Base-by-base conservation (phyloP, 2,888 invertebrate genomes). In the Brachylomia viminalis region DNA sequence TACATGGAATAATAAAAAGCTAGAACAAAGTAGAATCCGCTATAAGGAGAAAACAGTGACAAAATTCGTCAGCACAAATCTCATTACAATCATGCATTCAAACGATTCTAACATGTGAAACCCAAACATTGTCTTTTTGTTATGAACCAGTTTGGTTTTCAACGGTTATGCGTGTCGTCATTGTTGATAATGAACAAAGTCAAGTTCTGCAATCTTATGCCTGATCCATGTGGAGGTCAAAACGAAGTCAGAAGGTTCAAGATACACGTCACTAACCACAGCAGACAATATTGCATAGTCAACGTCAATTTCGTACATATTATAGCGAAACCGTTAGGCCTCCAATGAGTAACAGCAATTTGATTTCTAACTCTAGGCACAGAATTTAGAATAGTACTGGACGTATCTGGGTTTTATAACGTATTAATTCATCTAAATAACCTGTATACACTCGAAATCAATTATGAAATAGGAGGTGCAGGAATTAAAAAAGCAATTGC, bases 51-150 rank as follows among this genome's bases (percentile, higher is more conserved):
- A 45, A 79, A 61, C 17, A 56, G 38, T 4, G 38, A 38, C 38
- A 56, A n/a, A 70, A 85, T 81, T 89, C 84, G 74, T 86, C 90
- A 84, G 82, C 75, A 69, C 71, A 64, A 71, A 77, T 59, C 77
- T 79, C 76, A 13, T 58, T 69, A 82, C 75, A 79, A 77, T 77
- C 86, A 89, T 75, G 73, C 88, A 87, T 86, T 81, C 89, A 86
- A 80, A 77, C 89, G n/a, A n/a, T n/a, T n/a, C n/a, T n/a, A n/a
- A 27, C 17, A 33, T n/a, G 42, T 49, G 42, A 64, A 23, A 27
- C 13, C 10, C 23, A 38, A 65, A 59, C 61, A 58, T 10, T 30
- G 38, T 33, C 3, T 11, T 30, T 23, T 59, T 30, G 33, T 54
- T 20, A 27, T n/a, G 13, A 58, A 58, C 38, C 30, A 64, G 80